Evolutionary conservation across 1,140 invertebrate genomes (phyloP), one percentile per base, ranked within the genome.

Genomic region (Drosophila lini): DNA sequence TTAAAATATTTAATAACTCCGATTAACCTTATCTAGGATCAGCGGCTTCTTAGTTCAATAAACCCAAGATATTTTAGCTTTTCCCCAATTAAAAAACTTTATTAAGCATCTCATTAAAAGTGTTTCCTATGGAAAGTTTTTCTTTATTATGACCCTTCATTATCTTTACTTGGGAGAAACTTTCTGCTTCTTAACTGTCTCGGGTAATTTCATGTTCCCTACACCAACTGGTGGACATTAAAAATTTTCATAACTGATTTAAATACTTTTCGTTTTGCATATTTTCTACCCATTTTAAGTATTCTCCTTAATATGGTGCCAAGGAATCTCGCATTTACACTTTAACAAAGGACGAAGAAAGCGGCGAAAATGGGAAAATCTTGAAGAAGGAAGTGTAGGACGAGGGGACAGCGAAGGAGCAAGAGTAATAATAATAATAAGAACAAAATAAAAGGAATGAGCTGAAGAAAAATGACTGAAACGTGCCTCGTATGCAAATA

Each of bases 401-500:
- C 5, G 25, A 6, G 25, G 19, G 5, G 10, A 19, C 40, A 61
- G 63, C 42, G 41, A 56, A 25, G 52, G 5, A 55, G 34, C 34
- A 71, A 31, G 44, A 70, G 41, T 53, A 60, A 70, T 67, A 68
- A 84, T 78, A 85, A 86, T 85, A 75, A 85, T 80, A 80, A 67
- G 78, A 74, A 74, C 56, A 63, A 61, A 85, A 85, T 81, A 75
- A 85, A 81, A 53, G 75, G 61, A 77, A 74, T 50, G 73, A 75
- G 74, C 73, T 55, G 44, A 71, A 80, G 83, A 89, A 89, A 80
- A 88, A 89, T 88, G 77, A 71, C 84, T 55, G 74, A 81, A 74
- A 91, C 88, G 88, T 91, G 88, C 75, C 68, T 78, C 73, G 80
- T 91, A 91, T 91, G 88, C 83, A 91, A 91, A 91, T 91, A 81